These are phyloP conservation scores for Gymnopithys bicolor DNA, from an alignment of 2,797 vertebrate species.

Conservation along the genomic window DNA sequence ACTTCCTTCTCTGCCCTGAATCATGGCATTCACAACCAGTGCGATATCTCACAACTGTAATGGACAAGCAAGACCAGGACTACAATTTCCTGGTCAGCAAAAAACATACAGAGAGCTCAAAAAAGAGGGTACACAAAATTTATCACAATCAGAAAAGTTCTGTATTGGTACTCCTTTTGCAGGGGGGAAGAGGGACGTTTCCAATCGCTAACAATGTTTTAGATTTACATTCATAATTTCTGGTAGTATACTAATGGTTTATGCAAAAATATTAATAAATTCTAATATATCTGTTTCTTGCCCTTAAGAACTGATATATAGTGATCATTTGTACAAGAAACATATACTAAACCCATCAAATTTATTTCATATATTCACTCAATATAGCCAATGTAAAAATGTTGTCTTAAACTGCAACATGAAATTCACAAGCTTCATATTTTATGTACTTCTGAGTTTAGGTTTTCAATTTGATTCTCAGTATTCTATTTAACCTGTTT, in stretches of 20 bases:
- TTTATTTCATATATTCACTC: neutral
- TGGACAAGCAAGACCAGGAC: neutral
- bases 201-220: neutral
- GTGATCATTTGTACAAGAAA: neutral
- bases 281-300: neutral
- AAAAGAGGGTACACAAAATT: neutral
- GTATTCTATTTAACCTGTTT: neutral
- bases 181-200: neutral
- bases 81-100: neutral
- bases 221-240: neutral
- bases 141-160: neutral
- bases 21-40: neutral
- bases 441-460: neutral
- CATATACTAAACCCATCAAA: rapidly evolving
- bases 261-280: neutral
- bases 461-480: neutral
- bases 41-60: neutral
- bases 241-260: neutral
- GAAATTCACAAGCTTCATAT: neutral
- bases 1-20: neutral
- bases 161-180: neutral
- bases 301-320: neutral
- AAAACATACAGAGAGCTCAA: neutral
- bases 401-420: neutral
- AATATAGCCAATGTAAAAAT: neutral